A percentile compares a stretch with the other conserved stretches of the same genome.
These are phyloP conservation scores for Poeciliopsis occidentalis DNA, from an alignment of 2,113 vertebrate species.

Conservation along the genomic window DNA sequence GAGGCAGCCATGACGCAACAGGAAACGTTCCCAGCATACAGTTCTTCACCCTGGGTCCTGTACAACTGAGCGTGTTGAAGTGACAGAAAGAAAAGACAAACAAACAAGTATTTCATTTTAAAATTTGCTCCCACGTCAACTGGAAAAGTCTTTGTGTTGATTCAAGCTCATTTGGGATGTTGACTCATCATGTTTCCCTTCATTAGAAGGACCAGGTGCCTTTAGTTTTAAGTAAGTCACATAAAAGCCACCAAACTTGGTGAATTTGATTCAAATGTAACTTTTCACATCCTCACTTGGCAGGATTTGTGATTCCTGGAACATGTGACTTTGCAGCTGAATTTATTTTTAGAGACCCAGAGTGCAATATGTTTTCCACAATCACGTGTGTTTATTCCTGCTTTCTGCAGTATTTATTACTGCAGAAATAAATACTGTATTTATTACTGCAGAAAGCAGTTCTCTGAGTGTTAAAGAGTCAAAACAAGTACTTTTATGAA, in stretches of 20 bases:
- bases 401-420: background rate
- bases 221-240: too few relatives aligned
- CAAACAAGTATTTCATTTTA: background rate
- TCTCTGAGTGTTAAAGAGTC: too few relatives aligned
- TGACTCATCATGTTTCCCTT: too few relatives aligned
- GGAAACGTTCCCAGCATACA: constrained; percentile 82
- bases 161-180: too few relatives aligned
- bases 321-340: background rate
- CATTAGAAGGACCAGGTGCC: too few relatives aligned
- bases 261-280: background rate
- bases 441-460: background rate
- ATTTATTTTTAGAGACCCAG: background rate
- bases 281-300: background rate
- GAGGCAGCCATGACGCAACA: constrained; percentile 87
- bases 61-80: constrained; percentile 79
- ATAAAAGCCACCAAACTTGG: background rate
- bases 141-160: background rate
- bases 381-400: background rate
- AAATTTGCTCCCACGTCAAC: background rate
- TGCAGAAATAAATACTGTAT: background rate
- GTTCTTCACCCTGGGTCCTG: constrained; percentile 69
- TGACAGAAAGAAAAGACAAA: background rate
- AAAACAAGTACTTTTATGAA: background rate
- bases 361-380: background rate
- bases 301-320: background rate